Percentiles rank a stretch among this genome's conserved stretches.
Conservation (phyloP, 2,888 invertebrate genomes). For the Campaea margaritaria region DNA sequence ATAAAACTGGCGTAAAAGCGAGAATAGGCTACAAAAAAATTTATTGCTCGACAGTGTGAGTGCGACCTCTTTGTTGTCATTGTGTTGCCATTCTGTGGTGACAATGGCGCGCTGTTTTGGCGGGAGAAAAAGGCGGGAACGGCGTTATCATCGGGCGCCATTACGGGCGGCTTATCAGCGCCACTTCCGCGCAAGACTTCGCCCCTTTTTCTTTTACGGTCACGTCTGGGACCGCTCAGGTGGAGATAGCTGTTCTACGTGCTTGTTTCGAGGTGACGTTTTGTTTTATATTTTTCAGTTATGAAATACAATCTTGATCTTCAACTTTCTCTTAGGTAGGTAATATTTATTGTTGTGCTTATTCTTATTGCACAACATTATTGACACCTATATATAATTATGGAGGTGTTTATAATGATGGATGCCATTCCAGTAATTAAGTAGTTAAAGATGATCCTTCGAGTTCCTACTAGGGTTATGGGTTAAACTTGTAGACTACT, state of each 20-base stretch:
- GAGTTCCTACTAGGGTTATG: too few species aligned
- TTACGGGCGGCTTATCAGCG: constrained; percentile 83
- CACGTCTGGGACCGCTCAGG: constrained; percentile 72
- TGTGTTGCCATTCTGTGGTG: constrained; percentile 71
- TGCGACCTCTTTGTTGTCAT: constrained; percentile 61
- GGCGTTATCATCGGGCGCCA: constrained; percentile 81
- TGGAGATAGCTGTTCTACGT: constrained; percentile 59
- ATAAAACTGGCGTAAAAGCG: constrained; percentile 57
- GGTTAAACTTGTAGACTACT: too few species aligned
- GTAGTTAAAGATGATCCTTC: too few species aligned
- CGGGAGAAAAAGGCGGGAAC: constrained; percentile 83
- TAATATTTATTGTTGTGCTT: too few species aligned
- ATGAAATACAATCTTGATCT: neutral
- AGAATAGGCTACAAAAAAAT: constrained; percentile 67
- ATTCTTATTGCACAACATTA: too few species aligned
- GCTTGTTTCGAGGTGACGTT: constrained; percentile 52
- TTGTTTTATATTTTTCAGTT: constrained; percentile 38
- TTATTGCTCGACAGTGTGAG: constrained; percentile 68
- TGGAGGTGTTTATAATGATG: too few species aligned
- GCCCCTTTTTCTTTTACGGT: constrained; percentile 84
- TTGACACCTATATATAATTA: too few species aligned
- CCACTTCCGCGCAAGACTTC: constrained; percentile 74
- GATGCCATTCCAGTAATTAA: too few species aligned
- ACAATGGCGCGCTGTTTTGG: constrained; percentile 81
- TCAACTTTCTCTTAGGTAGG: neutral